Base-by-base conservation (phyloP, 2,113 vertebrate species). In the Aix galericulata region DNA sequence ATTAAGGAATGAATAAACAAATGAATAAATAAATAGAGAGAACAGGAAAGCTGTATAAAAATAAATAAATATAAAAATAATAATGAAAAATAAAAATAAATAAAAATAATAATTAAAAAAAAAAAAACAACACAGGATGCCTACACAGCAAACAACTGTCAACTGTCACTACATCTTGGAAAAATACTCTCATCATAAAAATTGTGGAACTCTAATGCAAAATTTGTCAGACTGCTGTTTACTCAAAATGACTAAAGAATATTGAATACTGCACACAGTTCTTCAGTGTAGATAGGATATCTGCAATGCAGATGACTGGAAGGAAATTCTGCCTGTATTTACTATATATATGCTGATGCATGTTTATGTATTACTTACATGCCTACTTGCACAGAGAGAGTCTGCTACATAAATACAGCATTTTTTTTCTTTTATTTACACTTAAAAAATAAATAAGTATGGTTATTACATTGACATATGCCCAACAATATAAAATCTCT, bases 241-340 rank as follows among this genome's bases (percentile, higher is more conserved):
- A 72, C 25, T 76, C 26, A 73, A 38, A 92, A 87, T 75, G 32
- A 81, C 81, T 89, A 63, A 38, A 91, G 42, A 89, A 89, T 82
- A 87, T 76, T 26, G 42, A 89, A 89, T 82, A 87, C 72, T 26
- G 58, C 93, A 48, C 17, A 60, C n/a, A 84, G 31, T 68, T 86
- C 80, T 58, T 38, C 3, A 9, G 2, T 53, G 52, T 64, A 75
- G 56, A 73, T 8, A 81, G 6, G 27, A 29, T 60, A 93, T 95
- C 89, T 96, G 89, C 93, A 97, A 84, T 95, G 93, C 81, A 93
- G 83, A 95, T 92, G 20, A 87, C 74, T 89, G 82, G 85, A 93
- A 92, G 44, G 60, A 91, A 84, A 92, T 82, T 94, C 62, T 91
- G 56, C 52, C 60, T 66, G 21, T 22, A 1, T 75, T 87, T 92